Evolutionary conservation across 2,113 vertebrate species (phyloP).

Genomic region (Anguilla rostrata): DNA sequence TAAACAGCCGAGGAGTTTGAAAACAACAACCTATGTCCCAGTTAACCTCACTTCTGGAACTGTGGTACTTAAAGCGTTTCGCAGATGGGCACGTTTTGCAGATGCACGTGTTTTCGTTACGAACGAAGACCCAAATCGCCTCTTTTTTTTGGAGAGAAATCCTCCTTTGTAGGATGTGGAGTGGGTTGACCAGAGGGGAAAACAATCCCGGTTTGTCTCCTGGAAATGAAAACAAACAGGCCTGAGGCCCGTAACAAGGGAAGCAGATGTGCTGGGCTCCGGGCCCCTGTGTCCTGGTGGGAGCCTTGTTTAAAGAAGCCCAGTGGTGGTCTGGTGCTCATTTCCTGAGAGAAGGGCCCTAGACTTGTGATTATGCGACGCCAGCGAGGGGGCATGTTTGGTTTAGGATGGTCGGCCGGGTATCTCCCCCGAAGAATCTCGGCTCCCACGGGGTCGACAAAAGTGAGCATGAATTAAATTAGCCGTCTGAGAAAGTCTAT

Average conservation of each 20-base stretch:
- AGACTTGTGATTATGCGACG: neutral
- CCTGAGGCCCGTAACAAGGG: neutral
- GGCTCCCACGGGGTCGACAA: neutral
- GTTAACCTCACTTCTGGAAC: neutral
- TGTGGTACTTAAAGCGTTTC: neutral
- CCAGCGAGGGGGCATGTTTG: neutral
- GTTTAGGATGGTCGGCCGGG: neutral
- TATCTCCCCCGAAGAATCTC: neutral
- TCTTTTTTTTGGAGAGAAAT: neutral
- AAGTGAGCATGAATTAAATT: neutral
- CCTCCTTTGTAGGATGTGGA: conserved; percentile 7
- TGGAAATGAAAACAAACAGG: conserved; percentile 23
- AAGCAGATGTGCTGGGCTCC: conserved; percentile 18
- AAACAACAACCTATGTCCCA: neutral
- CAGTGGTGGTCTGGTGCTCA: conserved; percentile 5
- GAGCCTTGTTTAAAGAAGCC: conserved; percentile 15
- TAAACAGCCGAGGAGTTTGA: neutral
- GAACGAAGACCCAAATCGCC: conserved; percentile 1
- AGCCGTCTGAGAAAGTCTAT: neutral
- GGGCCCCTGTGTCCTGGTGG: neutral
- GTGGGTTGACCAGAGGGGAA: conserved; percentile 9
- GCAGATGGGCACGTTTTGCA: conserved; percentile 11
- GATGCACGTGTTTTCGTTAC: conserved; percentile 7
- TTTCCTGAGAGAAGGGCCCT: conserved; percentile 15
- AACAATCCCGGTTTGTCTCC: conserved; percentile 19